These are phyloP conservation scores for Rhyacophila evoluta DNA, from an alignment of 2,888 invertebrate genomes.

Conservation along the genomic window DNA sequence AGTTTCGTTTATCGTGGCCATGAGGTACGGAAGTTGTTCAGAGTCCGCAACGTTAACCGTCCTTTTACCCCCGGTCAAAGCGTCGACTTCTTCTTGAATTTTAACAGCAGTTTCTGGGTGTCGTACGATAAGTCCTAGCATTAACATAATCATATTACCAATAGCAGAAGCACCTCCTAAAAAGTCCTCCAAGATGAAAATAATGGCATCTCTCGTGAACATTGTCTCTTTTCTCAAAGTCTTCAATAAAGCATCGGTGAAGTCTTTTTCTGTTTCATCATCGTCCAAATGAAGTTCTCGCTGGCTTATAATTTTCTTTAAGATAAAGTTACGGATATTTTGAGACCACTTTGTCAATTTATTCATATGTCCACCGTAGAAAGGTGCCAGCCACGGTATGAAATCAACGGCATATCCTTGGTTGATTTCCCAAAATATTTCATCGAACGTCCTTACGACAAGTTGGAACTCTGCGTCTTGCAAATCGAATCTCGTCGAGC, in stretches of 20 bases:
- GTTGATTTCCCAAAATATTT: constrained; percentile 93
- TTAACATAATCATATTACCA: constrained; percentile 85
- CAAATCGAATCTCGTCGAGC: constrained; percentile 80
- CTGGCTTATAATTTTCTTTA: constrained; percentile 77
- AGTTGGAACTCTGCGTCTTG: constrained; percentile 76
- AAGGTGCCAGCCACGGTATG: constrained; percentile 82
- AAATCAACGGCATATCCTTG: constrained; percentile 91
- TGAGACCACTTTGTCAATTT: constrained; percentile 78
- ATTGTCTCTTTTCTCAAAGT: constrained; percentile 72
- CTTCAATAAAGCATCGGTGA: constrained; percentile 82
- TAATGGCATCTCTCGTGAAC: constrained; percentile 82
- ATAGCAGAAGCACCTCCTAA: constrained; percentile 90
- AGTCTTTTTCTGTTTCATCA: constrained; percentile 77
- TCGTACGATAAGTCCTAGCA: constrained; percentile 76
- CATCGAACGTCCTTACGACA: constrained; percentile 81
- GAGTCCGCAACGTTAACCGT: constrained; percentile 76
- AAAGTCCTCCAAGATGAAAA: constrained; percentile 88
- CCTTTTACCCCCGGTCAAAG: constrained; percentile 69
- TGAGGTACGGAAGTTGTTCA: constrained; percentile 80
- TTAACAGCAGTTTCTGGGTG: constrained; percentile 75
- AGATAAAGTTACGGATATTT: constrained; percentile 79
- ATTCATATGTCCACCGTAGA: constrained; percentile 77
- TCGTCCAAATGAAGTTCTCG: constrained; percentile 70
- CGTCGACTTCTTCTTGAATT: constrained; percentile 78
- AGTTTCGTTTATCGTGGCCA: constrained; percentile 85